Evolutionary conservation across 2,113 vertebrate genomes (phyloP).

Genomic region (Zosterops pallidus): DNA sequence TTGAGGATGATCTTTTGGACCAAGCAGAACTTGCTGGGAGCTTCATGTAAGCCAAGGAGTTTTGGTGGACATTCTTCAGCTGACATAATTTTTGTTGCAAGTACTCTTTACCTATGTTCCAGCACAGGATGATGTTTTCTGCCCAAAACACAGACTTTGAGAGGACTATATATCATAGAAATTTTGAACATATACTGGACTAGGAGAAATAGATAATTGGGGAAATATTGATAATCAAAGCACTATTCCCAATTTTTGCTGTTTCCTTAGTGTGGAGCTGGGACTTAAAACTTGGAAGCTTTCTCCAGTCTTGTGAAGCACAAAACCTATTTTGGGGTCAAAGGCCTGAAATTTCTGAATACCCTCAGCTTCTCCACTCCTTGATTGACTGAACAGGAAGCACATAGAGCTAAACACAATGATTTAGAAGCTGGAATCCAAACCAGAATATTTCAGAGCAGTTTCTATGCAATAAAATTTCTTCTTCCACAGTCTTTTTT

Average conservation of each 20-base stretch:
- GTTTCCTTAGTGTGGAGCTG: neutral
- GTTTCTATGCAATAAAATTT: neutral
- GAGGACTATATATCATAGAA: neutral
- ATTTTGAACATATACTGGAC: neutral
- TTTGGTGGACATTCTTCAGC: neutral
- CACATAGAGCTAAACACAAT: neutral
- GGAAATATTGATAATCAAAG: neutral
- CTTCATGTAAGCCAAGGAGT: neutral
- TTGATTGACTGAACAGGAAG: neutral
- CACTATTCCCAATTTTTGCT: neutral
- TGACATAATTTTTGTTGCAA: neutral
- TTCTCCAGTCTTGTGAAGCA: neutral
- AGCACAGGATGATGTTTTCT: neutral
- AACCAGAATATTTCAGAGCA: neutral
- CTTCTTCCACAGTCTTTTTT: neutral
- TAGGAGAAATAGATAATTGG: neutral
- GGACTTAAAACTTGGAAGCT: neutral
- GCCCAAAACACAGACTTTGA: neutral
- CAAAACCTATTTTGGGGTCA: neutral
- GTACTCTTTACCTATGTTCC: neutral
- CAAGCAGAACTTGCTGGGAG: neutral
- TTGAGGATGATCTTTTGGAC: neutral
- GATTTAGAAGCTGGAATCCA: neutral
- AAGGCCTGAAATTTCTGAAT: neutral
- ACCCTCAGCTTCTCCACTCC: neutral